Evolutionary conservation across 2,888 invertebrate species (phyloP).

Genomic region (Tetragnatha montana): DNA sequence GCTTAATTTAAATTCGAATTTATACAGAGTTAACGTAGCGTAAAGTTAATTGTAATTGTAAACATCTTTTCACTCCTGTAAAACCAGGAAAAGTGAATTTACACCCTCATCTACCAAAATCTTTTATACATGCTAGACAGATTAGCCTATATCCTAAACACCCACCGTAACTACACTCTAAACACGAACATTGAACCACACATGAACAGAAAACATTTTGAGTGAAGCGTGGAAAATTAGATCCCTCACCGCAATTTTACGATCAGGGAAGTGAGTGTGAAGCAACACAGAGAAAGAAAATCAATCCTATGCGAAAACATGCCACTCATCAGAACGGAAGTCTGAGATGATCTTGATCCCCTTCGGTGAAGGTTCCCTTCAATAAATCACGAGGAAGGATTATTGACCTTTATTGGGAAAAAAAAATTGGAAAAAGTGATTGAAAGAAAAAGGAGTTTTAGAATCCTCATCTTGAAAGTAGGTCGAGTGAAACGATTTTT

Average conservation of each 20-base stretch:
- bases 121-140: too few relatives aligned
- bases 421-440: conserved; percentile 41
- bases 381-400: conserved; percentile 9
- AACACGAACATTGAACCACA: not conserved
- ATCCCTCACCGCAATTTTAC: not conserved
- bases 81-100: too few relatives aligned
- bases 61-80: too few relatives aligned
- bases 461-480: conserved; percentile 23
- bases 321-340: conserved; percentile 19
- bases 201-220: not conserved
- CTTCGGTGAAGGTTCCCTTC: conserved; percentile 10
- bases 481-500: conserved; percentile 34
- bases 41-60: too few relatives aligned
- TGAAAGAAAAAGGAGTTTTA: conserved; percentile 52
- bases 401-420: conserved; percentile 42
- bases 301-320: not conserved
- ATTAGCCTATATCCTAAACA: not conserved
- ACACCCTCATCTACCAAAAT: too few relatives aligned
- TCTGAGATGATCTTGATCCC: not conserved
- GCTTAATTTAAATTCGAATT: too few relatives aligned
- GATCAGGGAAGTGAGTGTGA: not conserved
- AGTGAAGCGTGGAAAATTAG: not conserved
- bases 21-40: too few relatives aligned
- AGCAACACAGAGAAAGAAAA: not conserved
- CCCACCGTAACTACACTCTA: not conserved